A percentile compares a stretch with the other conserved stretches of the same genome.
Conservation (phyloP, 2,797 vertebrate genomes). For the Selene dorsalis region DNA sequence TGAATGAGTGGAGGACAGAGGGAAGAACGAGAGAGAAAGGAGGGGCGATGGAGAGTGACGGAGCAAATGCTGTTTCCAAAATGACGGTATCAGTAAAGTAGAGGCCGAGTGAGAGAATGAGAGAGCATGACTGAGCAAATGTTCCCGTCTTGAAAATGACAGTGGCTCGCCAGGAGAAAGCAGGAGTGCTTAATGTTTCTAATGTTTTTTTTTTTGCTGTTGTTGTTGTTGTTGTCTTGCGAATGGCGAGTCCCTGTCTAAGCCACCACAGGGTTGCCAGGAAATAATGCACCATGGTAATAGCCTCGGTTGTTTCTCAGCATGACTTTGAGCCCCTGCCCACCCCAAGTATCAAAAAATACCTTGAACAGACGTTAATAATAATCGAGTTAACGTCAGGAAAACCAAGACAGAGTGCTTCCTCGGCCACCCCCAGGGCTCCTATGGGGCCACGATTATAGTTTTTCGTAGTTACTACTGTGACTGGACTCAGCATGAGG, state of each 20-base stretch:
- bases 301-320: constrained; percentile 61
- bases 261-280: constrained; percentile 59
- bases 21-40: constrained; percentile 2
- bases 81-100: constrained; percentile 65
- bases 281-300: constrained; percentile 69
- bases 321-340: constrained; percentile 25
- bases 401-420: constrained; percentile 70
- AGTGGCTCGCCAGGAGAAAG: constrained; percentile 53
- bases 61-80: constrained; percentile 68
- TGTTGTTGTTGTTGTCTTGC: background rate
- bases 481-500: constrained; percentile 64
- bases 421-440: constrained; percentile 47
- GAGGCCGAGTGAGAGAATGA: constrained; percentile 55
- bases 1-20: constrained; percentile 36
- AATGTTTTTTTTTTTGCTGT: constrained; percentile 33
- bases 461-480: constrained; percentile 67
- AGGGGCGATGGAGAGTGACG: constrained; percentile 55
- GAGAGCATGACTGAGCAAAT: constrained; percentile 72
- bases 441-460: constrained; percentile 63
- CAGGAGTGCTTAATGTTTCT: constrained; percentile 64
- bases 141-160: constrained; percentile 64
- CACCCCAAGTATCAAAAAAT: constrained; percentile 42
- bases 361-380: constrained; percentile 76
- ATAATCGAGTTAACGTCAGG: constrained; percentile 69
- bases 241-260: constrained; percentile 49